Base-by-base conservation (phyloP, 2,797 vertebrate species). In the Vipera ursinii region DNA sequence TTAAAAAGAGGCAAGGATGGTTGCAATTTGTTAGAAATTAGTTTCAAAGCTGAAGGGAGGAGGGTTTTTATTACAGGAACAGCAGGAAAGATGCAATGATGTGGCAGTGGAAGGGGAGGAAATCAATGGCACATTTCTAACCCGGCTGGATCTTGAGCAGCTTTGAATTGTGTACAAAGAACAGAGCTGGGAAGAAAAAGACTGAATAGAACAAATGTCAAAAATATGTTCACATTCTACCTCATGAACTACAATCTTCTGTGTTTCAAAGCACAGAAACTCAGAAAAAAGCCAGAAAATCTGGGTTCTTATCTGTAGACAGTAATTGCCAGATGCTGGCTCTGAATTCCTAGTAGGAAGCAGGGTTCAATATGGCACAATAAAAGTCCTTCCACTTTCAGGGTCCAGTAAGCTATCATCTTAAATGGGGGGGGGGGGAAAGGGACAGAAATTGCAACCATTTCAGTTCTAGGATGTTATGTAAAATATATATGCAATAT, bases 71-170 rank as follows among this genome's bases (percentile, higher is more conserved):
- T 65, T 38, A 89, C 22, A 65, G 61, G 9, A 69, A 89, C 17
- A 65, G 51, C 55, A 44, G 89, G 56, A 0, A 0, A 51, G 93
- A 0, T 1, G 14, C n/a, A 4, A 3, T 86, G 78, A 26, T 26
- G 61, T 48, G 44, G 44, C 78, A 2, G 22, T 78, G 73, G 69
- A 73, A 73, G 38, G 88, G 6, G 56, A 89, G 59, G 53, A 88
- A 88, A 60, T 86, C 78, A 63, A 93, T 24, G 95, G 61, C 4
- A 89, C 26, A 89, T 53, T 28, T 65, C 88, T 82, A 82, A 82
- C 26, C 32, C 28, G 22, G 28, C 44, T 65, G 6, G 48, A 65
- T 51, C 65, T 53, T 89, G 44, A 48, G 48, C 24, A 53, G 60
- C 60, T 51, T 65, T 89, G n/a, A 20, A 65, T 10, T 89, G 9